Evolutionary conservation across 2,888 invertebrate genomes (phyloP).

Genomic region (Epirrhoe alternata): DNA sequence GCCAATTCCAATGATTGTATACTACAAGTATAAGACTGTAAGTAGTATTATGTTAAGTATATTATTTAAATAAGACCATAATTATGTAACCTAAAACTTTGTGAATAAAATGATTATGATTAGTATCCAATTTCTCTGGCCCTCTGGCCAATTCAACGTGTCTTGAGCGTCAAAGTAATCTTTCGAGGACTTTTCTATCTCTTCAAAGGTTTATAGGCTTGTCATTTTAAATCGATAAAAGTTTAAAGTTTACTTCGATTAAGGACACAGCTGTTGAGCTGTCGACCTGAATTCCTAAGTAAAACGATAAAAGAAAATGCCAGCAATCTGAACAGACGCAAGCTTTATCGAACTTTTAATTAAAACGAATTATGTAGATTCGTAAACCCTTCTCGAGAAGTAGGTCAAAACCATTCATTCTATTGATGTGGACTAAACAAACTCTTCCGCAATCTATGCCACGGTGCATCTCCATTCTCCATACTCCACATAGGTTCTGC

Average conservation of each 20-base stretch:
- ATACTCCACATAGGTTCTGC: constrained; percentile 16
- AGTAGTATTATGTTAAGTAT: too few species aligned
- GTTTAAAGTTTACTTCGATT: neutral
- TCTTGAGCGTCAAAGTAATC: neutral
- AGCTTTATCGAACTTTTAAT: neutral
- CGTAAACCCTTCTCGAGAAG: neutral
- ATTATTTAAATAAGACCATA: too few species aligned
- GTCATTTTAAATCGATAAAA: neutral
- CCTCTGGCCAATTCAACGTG: too few species aligned
- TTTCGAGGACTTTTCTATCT: neutral
- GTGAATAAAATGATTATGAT: too few species aligned
- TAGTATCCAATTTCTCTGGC: too few species aligned
- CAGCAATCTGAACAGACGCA: neutral
- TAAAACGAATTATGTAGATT: neutral
- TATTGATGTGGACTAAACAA: constrained; percentile 6
- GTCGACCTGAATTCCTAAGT: neutral
- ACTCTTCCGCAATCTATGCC: constrained; percentile 29
- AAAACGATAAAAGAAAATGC: neutral
- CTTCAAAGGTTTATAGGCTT: neutral
- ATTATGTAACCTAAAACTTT: too few species aligned
- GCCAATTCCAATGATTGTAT: too few species aligned
- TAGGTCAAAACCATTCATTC: constrained; percentile 9
- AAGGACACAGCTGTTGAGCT: neutral
- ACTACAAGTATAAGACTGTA: too few species aligned
- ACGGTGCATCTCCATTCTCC: constrained; percentile 23